These are phyloP conservation scores for Myodes glareolus DNA, from an alignment of 2,113 vertebrate genomes.

Conservation along the genomic window DNA sequence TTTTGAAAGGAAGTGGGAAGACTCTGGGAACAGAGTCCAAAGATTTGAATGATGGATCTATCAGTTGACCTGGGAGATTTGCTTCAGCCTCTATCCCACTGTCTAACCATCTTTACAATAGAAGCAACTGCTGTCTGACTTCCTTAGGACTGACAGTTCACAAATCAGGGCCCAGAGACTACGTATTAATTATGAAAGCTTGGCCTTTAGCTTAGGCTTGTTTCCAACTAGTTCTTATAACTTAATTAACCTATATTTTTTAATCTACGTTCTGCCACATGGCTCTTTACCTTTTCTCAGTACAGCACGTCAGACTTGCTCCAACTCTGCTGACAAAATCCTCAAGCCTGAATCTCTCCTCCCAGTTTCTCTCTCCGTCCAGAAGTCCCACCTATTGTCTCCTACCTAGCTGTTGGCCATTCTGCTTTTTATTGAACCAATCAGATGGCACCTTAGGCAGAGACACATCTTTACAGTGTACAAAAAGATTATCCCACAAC, in stretches of 20 bases:
- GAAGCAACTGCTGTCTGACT: neutral
- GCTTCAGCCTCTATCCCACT: neutral
- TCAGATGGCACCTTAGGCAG: neutral
- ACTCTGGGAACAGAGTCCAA: neutral
- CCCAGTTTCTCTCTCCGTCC: neutral
- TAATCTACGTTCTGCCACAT: neutral
- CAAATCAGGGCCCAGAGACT: neutral
- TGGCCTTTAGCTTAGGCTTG: neutral
- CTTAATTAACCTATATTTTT: neutral
- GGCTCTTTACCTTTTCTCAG: neutral
- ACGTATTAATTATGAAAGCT: neutral
- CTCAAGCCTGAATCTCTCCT: neutral
- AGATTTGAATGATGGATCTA: neutral
- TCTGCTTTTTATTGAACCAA: neutral
- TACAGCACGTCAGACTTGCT: neutral
- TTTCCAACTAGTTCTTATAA: neutral
- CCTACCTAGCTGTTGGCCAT: neutral
- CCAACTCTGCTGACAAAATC: neutral
- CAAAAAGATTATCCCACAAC: neutral
- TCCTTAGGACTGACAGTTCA: neutral
- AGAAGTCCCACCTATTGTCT: neutral
- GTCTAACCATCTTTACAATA: neutral
- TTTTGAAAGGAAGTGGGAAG: neutral
- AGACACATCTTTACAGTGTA: neutral
- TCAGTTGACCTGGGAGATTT: neutral